Evolutionary conservation across 2,888 invertebrate species (phyloP), one percentile per base, ranked within the genome.

Genomic region (Scrobipalpa costella): DNA sequence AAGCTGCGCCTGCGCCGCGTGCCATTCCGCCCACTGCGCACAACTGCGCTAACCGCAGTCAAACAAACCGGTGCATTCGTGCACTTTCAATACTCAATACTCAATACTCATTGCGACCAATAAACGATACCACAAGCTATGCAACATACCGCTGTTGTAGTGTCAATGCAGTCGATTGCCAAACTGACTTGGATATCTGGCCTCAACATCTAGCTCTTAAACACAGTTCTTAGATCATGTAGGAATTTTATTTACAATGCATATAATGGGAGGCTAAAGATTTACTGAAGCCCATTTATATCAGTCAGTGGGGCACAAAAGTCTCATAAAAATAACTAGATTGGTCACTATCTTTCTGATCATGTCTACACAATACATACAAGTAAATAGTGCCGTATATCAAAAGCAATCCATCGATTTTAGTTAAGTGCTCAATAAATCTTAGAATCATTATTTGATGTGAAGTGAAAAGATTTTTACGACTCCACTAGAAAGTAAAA

Each of bases 1-100:
- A 13, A 34, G 49, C 60, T 72, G 80, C 79, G 79, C 75, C 77
- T 72, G 74, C 81, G 67, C 71, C 79, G 84, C 87, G 79, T 88
- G 83, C 89, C 86, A 84, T 88, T 89, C 87, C 86, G 80, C 87
- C 88, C 82, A 86, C 85, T 80, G 80, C 78, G 72, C 78, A 78
- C 79, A 36, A 74, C 74, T 78, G 76, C 76, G 75, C 67, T 72
- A 72, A 68, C 64, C 60, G 55, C 64, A 62, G 33, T 44, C 55
- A 65, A 65, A 60, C 62, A 62, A 60, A 65, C 59, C 21, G 27
- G 47, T 59, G 64, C 62, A 62, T 36, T 47, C 38, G 40, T 40
- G 15, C 49, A 63, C 38, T 27, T 27, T 52, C 47, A 60, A 62
- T 47, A 47, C 36, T 60, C 47, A 9, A n/a, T n/a, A n/a, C n/a